Evolutionary conservation across 2,888 invertebrate species (phyloP).

Genomic region (Cosmorhoe ocellata): DNA sequence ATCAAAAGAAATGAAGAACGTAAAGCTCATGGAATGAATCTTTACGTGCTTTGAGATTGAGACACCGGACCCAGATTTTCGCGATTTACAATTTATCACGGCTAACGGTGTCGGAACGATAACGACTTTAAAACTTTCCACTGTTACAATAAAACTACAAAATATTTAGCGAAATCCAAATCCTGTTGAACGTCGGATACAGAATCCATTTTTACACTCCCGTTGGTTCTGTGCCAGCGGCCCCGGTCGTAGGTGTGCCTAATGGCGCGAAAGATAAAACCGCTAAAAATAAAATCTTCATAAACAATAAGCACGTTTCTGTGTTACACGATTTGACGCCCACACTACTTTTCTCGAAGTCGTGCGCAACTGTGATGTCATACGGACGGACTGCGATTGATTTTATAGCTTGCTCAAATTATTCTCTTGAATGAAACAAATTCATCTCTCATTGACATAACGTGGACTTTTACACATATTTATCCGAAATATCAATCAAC

Average conservation of each 20-base stretch:
- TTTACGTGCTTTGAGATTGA: not conserved
- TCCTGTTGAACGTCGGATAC: constrained; percentile 51
- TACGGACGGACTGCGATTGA: constrained; percentile 10
- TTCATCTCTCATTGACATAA: not conserved
- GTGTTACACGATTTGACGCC: constrained; percentile 50
- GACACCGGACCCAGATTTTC: no score
- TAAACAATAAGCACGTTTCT: constrained; percentile 74
- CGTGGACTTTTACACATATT: not conserved
- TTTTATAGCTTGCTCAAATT: constrained; percentile 7
- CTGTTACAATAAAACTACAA: constrained; percentile 21
- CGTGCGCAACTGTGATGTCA: constrained; percentile 29
- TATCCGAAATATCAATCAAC: not conserved
- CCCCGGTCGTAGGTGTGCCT: constrained; percentile 66
- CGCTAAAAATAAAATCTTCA: constrained; percentile 72
- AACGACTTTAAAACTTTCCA: not conserved
- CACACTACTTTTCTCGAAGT: constrained; percentile 47
- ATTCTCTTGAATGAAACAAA: constrained; percentile 5
- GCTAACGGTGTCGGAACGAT: not conserved
- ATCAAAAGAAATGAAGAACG: no score
- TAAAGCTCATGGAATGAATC: no score
- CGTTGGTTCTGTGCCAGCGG: constrained; percentile 74
- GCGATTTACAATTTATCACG: no score
- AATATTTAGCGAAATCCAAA: constrained; percentile 47
- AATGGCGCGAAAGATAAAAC: constrained; percentile 77
- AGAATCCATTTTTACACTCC: constrained; percentile 75